Evolutionary conservation across 1,140 invertebrate species (phyloP).

Genomic region (Andrena cerasifolii): DNA sequence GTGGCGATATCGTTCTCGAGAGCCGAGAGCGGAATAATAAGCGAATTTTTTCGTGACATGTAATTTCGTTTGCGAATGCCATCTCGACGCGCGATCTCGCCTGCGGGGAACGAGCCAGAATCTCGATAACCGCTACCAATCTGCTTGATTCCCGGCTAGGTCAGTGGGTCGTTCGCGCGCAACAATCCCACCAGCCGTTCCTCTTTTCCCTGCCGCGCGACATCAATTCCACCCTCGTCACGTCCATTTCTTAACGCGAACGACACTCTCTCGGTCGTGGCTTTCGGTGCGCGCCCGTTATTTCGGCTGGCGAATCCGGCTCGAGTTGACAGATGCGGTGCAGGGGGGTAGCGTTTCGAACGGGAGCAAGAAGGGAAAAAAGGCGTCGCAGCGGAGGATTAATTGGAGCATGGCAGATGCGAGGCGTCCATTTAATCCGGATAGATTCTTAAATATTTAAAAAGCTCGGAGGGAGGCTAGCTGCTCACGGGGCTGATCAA

Average conservation of each 20-base stretch:
- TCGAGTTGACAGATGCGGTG: background rate
- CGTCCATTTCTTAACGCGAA: constrained; percentile 8
- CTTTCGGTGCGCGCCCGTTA: background rate
- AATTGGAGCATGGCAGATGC: constrained; percentile 30
- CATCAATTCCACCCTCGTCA: background rate
- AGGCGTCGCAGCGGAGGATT: background rate
- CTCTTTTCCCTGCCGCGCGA: no score
- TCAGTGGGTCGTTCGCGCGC: constrained; percentile 52
- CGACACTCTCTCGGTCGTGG: background rate
- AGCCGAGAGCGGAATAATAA: constrained; percentile 59
- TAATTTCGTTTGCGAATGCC: constrained; percentile 63
- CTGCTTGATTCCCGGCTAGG: constrained; percentile 37
- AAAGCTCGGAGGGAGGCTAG: background rate
- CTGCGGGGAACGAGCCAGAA: constrained; percentile 34
- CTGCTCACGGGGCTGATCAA: constrained; percentile 38
- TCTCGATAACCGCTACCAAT: constrained; percentile 62
- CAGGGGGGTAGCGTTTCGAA: background rate
- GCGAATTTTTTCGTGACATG: constrained; percentile 63
- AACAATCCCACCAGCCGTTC: background rate
- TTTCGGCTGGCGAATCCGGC: background rate
- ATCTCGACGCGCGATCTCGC: constrained; percentile 52
- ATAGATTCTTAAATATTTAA: constrained; percentile 41
- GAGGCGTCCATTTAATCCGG: constrained; percentile 27
- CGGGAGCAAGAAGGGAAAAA: background rate
- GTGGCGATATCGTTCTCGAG: constrained; percentile 43